phyloP scores from a whole-genome alignment of 1,140 invertebrate species.

The Drosophila burlai region DNA sequence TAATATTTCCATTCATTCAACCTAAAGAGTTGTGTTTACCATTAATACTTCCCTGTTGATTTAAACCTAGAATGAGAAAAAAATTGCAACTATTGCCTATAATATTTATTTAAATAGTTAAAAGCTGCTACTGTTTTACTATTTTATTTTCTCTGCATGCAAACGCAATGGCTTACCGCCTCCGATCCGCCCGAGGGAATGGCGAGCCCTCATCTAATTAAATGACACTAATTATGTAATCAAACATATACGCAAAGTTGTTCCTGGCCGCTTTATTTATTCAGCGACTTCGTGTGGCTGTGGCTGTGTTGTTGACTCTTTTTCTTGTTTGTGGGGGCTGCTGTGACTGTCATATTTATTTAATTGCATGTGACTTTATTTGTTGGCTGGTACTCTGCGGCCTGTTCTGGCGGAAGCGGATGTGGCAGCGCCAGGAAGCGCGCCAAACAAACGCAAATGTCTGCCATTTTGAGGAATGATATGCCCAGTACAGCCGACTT shows the following conservation, averaged over 20 bases:
- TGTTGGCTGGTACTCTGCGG: constrained; percentile 49
- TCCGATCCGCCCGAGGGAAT: constrained; percentile 8
- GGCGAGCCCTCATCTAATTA: constrained; percentile 24
- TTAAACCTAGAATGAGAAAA: background rate
- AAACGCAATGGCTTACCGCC: no score
- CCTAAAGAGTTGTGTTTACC: background rate
- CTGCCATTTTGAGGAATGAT: constrained; percentile 80
- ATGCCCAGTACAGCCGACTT: constrained; percentile 57
- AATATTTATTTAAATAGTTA: background rate
- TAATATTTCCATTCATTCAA: background rate
- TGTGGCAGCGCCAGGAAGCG: constrained; percentile 82
- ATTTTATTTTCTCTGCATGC: background rate
- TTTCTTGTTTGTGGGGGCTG: constrained; percentile 20
- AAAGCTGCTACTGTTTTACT: background rate
- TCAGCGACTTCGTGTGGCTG: constrained; percentile 36
- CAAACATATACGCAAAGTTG: constrained; percentile 66
- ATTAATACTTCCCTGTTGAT: background rate
- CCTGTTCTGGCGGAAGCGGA: constrained; percentile 68
- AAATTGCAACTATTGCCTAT: background rate
- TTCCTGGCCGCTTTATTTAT: constrained; percentile 58
- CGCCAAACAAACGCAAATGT: constrained; percentile 82
- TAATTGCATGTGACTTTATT: constrained; percentile 77
- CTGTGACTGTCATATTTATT: constrained; percentile 73
- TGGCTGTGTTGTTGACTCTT: constrained; percentile 25
- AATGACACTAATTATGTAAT: constrained; percentile 74